phyloP scores from a whole-genome alignment of 2,888 invertebrate genomes.

The Drosophila lutescens region DNA sequence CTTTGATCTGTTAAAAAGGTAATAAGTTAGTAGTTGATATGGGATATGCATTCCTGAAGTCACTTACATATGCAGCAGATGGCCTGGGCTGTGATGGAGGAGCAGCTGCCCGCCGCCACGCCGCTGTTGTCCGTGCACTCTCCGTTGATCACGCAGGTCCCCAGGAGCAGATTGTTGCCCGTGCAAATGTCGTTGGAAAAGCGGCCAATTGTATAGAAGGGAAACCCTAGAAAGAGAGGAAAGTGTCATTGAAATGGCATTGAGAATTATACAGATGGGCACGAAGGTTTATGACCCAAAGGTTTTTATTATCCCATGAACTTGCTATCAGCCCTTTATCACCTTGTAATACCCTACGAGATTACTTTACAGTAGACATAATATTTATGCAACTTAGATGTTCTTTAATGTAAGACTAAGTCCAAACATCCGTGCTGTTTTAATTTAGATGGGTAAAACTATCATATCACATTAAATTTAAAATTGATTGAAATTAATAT shows the following conservation, averaged over 20 bases:
- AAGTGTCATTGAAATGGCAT: slow-evolving; percentile 4
- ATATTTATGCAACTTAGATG: background rate
- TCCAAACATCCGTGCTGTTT: too few species aligned
- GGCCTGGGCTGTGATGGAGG: slow-evolving; percentile 88
- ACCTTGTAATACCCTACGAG: background rate
- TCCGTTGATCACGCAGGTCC: slow-evolving; percentile 91
- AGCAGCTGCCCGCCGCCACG: slow-evolving; percentile 89
- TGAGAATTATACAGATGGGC: background rate
- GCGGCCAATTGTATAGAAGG: slow-evolving; percentile 90
- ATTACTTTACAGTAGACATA: slow-evolving; percentile 1
- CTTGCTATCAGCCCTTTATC: background rate
- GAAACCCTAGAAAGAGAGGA: slow-evolving; percentile 85
- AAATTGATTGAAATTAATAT: too few species aligned
- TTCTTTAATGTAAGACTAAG: too few species aligned
- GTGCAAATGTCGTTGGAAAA: slow-evolving; percentile 90
- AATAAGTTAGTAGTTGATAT: background rate
- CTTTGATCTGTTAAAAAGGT: slow-evolving; percentile 86
- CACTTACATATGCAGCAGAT: slow-evolving; percentile 93
- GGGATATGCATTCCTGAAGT: background rate
- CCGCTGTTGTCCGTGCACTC: slow-evolving; percentile 91
- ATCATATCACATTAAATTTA: too few species aligned
- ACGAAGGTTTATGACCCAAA: background rate
- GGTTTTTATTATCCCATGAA: background rate
- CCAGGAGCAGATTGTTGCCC: slow-evolving; percentile 88
- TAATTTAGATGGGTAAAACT: too few species aligned